Evolutionary conservation across 2,113 vertebrate species (phyloP), one percentile per base, ranked within the genome.

Genomic region (Crocuta crocuta): DNA sequence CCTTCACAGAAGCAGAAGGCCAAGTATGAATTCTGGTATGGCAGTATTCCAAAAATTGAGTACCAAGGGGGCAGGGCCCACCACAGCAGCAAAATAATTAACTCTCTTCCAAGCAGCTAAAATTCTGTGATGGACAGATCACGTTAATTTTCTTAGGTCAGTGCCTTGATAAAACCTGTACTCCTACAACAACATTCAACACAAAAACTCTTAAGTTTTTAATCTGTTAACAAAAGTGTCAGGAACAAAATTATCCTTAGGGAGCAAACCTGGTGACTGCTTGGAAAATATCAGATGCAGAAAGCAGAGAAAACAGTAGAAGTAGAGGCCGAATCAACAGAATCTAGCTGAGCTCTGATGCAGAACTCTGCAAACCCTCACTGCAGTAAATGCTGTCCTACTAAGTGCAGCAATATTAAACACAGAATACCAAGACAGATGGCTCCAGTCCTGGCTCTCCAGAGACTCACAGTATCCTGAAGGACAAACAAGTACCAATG

Each of bases 1-100:
- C 4, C 68, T 92, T 93, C 68, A 26, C 5, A 55, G 21, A 85
- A 76, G 39, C 73, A 90, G 82, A 93, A 55, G n/a, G 48, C 61
- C 78, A 93, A 65, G 58, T 53, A 89, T 4, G 63, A 93, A 65
- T 76, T 24, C 43, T 55, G 91, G 48, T 48, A 31, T 6, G 50
- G 81, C 71, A 58, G 19, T 58, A 78, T 4, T 94, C 87, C 65
- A 94, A 95, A 89, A 84, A 12, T 31, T 6, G 2, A 31, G 76
- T 2, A 24, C 80, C 58, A 55, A 9, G 15, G 9, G 39, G 50
- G 45, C 6, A 13, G 91, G 48, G 10, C 50, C n/a, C 26, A 19
- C n/a, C 16, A 68, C 17, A 74, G 76, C 35, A 76, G 53, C 50
- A 93, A 92, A 94, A 80, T 68, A 78, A 94, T 65, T 50, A 93